A percentile compares a stretch with the other conserved stretches of the same genome.
phyloP scores from a whole-genome alignment of 2,888 invertebrate genomes.

The Phania funesta region DNA sequence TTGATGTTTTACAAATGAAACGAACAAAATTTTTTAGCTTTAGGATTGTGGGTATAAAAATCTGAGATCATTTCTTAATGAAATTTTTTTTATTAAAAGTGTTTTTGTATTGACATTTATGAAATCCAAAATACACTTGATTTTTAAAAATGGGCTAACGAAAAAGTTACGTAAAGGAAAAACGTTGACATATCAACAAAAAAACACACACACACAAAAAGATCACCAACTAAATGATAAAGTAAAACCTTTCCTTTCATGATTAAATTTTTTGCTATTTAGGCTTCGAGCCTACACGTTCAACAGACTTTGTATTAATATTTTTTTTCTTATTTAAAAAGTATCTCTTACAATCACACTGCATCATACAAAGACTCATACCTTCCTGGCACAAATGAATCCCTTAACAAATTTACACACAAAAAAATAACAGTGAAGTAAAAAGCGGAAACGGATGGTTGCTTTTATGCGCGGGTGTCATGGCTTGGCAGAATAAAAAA shows the following conservation, averaged over 20 bases:
- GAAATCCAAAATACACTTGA: too few species aligned
- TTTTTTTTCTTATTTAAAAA: too few species aligned
- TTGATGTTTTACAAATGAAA: too few species aligned
- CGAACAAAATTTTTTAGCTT: too few species aligned
- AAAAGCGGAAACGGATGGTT: slow-evolving; percentile 64
- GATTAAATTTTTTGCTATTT: not conserved
- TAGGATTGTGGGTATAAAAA: too few species aligned
- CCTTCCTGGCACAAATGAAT: slow-evolving; percentile 42
- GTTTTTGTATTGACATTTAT: too few species aligned
- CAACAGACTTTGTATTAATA: slow-evolving; percentile 25
- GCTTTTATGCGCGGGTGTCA: slow-evolving; percentile 65
- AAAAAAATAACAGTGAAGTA: slow-evolving; percentile 15
- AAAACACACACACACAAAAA: not conserved
- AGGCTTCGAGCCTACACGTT: not conserved
- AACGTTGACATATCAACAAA: not conserved
- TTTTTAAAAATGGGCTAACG: too few species aligned
- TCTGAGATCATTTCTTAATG: too few species aligned
- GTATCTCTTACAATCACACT: slow-evolving; percentile 35
- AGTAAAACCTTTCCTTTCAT: not conserved
- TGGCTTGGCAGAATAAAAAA: slow-evolving; percentile 62
- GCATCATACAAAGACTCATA: slow-evolving; percentile 34
- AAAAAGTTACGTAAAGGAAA: not conserved
- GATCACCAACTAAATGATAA: not conserved
- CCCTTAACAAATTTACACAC: slow-evolving; percentile 16
- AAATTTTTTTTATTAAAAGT: too few species aligned